Conservation (phyloP, 2,888 invertebrate species). For the Sthenelais limicola region DNA sequence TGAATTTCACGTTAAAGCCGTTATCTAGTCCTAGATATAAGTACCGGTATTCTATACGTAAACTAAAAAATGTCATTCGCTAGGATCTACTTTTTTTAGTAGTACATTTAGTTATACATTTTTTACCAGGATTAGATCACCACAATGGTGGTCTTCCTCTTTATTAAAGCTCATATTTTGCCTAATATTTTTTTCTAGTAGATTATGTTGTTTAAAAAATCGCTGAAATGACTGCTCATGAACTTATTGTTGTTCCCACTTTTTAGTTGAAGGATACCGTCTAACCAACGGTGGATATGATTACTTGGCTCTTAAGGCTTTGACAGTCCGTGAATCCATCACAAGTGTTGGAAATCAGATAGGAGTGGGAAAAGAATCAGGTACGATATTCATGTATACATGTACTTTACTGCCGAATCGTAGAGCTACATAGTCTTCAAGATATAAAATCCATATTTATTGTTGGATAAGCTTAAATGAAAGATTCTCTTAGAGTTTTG, state of each 20-base stretch:
- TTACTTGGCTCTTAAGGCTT: constrained; percentile 92
- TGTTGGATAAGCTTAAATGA: not conserved
- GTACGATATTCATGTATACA: constrained; percentile 53
- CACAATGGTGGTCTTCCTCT: too few species aligned
- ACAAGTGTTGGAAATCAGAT: constrained; percentile 97
- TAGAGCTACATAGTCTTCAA: not conserved
- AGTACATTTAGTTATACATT: too few species aligned
- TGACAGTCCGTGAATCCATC: constrained; percentile 82
- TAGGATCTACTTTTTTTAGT: too few species aligned
- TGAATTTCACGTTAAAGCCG: too few species aligned
- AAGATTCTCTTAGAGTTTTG: not conserved
- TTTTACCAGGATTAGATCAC: too few species aligned
- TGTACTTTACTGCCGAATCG: not conserved
- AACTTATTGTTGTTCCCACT: too few species aligned
- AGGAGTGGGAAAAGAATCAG: constrained; percentile 97
- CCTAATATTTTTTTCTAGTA: too few species aligned
- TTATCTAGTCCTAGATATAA: not conserved
- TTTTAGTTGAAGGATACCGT: constrained; percentile 93
- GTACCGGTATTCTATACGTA: too few species aligned
- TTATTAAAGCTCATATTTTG: too few species aligned
- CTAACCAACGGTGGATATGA: constrained; percentile 97
- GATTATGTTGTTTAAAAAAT: too few species aligned
- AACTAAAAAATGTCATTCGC: too few species aligned
- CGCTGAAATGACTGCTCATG: too few species aligned
- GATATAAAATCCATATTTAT: not conserved